Conservation (phyloP, 2,888 invertebrate genomes). For the Leptinotarsa tumamoca region DNA sequence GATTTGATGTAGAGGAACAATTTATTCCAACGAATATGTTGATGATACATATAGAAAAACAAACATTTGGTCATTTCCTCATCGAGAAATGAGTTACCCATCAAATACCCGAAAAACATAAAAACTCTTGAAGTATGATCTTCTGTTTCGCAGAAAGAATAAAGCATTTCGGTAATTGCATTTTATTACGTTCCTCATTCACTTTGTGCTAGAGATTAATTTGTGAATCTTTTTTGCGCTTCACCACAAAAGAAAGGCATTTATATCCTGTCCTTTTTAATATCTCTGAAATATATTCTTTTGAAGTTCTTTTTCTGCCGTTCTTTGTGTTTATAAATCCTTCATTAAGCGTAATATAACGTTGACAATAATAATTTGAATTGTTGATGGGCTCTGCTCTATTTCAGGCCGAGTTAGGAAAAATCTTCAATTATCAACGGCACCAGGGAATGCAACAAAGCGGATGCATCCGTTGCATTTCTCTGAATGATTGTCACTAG, state of each 20-base stretch:
- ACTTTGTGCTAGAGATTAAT: constrained; percentile 17
- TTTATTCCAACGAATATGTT: too few relatives aligned
- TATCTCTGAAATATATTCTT: constrained; percentile 15
- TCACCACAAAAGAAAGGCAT: constrained; percentile 15
- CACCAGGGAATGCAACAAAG: neutral
- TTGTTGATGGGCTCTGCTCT: constrained; percentile 5
- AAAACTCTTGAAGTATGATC: neutral
- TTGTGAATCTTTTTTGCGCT: constrained; percentile 19
- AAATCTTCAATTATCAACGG: neutral
- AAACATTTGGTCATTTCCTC: too few relatives aligned
- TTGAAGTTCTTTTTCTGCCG: constrained; percentile 20
- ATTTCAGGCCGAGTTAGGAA: neutral
- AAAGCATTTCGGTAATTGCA: constrained; percentile 1
- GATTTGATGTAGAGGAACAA: too few relatives aligned
- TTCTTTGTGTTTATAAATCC: constrained; percentile 17
- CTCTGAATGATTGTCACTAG: neutral
- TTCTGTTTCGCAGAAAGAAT: neutral
- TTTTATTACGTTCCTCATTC: constrained; percentile 10
- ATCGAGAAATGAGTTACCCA: too few relatives aligned
- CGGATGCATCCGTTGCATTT: neutral
- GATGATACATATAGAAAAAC: too few relatives aligned
- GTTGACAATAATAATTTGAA: constrained; percentile 17
- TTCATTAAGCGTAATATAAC: constrained; percentile 7
- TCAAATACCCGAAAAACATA: neutral
- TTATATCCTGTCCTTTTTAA: constrained; percentile 20